Evolutionary conservation across 1,140 invertebrate species (phyloP).

Genomic region (Neotoxoptera formosana): DNA sequence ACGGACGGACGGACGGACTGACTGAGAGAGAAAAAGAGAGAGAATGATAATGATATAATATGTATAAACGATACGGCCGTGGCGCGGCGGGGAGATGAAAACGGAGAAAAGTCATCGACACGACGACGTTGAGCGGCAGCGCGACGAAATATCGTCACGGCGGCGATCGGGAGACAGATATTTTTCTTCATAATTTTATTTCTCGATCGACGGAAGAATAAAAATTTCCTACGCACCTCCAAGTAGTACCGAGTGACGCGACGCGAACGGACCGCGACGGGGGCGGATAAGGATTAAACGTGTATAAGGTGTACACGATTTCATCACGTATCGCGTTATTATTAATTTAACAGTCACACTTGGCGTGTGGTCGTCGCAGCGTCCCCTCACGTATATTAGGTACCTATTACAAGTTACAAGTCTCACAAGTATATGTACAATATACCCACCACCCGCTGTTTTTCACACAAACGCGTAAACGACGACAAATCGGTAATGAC

Average conservation of each 20-base stretch:
- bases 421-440: neutral
- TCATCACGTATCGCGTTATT: neutral
- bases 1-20: neutral
- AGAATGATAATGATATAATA: neutral
- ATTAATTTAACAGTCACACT: constrained; percentile 17
- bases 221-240: no score
- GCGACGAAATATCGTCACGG: constrained; percentile 18
- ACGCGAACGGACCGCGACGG: neutral
- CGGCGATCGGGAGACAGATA: no score
- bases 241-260: no score
- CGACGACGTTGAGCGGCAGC: neutral
- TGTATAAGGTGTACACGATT: neutral
- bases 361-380: constrained; percentile 21
- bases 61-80: neutral
- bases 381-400: neutral
- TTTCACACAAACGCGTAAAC: constrained; percentile 1
- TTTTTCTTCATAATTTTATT: neutral
- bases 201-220: no score
- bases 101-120: neutral
- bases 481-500: constrained; percentile 45
- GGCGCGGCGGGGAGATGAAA: neutral
- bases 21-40: neutral
- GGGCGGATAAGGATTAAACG: neutral
- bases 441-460: constrained; percentile 8
- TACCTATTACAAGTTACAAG: neutral